Evolutionary conservation across 2,888 invertebrate genomes (phyloP).

Genomic region (Nasonovia ribisnigri): DNA sequence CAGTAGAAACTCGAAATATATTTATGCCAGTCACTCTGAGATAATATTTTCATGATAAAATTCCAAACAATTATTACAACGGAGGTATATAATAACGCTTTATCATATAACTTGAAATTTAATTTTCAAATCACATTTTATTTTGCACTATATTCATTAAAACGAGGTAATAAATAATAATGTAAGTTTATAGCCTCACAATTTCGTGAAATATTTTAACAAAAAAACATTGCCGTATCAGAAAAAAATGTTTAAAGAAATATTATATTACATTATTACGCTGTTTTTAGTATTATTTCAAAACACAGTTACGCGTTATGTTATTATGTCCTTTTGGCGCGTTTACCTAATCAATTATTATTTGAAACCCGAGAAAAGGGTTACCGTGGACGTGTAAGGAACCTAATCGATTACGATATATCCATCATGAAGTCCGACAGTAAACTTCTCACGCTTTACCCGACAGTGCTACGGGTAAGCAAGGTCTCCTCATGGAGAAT

Average conservation of each 20-base stretch:
- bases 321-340: not conserved
- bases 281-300: not conserved
- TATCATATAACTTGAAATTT: not conserved
- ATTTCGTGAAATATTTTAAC: not conserved
- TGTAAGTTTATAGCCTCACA: not conserved
- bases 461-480: not conserved
- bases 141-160: not conserved
- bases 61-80: not conserved
- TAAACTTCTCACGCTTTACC: constrained; percentile 18
- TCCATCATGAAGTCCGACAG: constrained; percentile 20
- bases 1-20: not conserved
- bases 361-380: constrained; percentile 12
- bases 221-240: not conserved
- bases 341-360: constrained; percentile 20
- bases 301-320: not conserved
- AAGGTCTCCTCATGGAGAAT: not conserved
- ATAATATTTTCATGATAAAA: not conserved
- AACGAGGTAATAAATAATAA: not conserved
- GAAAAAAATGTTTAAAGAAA: not conserved
- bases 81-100: not conserved
- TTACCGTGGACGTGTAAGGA: not conserved
- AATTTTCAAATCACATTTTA: not conserved
- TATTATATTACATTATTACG: not conserved
- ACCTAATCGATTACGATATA: not conserved
- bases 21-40: not conserved